A percentile compares a stretch with the other conserved stretches of the same genome.
Conservation (phyloP, 2,888 invertebrate genomes). For the Aleiodes testaceus region DNA sequence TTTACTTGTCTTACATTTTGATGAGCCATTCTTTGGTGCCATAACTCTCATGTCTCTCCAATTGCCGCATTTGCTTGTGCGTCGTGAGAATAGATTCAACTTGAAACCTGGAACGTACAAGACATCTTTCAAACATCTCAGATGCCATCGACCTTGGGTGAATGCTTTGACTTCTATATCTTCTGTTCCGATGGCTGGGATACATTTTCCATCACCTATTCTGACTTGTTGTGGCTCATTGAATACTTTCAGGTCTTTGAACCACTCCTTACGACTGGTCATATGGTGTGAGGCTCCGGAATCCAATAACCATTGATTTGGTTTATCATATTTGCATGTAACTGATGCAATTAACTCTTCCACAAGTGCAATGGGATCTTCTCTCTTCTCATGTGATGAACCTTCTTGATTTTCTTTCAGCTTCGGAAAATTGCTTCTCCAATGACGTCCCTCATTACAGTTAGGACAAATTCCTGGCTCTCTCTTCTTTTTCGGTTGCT, state of each 20-base stretch:
- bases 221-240: conserved; percentile 6
- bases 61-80: too few species aligned
- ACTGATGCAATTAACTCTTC: not conserved
- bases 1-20: conserved; percentile 43
- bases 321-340: not conserved
- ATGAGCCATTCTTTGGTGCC: conserved; percentile 49
- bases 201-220: conserved; percentile 45
- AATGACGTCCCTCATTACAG: not conserved
- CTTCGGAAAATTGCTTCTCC: not conserved
- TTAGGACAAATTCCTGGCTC: not conserved
- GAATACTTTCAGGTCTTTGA: conserved; percentile 31
- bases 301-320: conserved; percentile 37
- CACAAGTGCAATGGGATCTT: not conserved
- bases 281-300: conserved; percentile 48
- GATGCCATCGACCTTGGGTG: conserved; percentile 43
- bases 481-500: not conserved
- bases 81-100: too few species aligned
- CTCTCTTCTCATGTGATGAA: not conserved
- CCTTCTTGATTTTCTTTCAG: not conserved
- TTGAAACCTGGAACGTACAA: conserved; percentile 38
- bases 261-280: conserved; percentile 43
- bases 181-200: conserved; percentile 44
- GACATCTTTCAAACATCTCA: conserved; percentile 46
- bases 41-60: conserved; percentile 6
- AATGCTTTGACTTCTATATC: conserved; percentile 47